Base-by-base conservation (phyloP, 2,113 vertebrate genomes). In the Petrocephalus zakoni region DNA sequence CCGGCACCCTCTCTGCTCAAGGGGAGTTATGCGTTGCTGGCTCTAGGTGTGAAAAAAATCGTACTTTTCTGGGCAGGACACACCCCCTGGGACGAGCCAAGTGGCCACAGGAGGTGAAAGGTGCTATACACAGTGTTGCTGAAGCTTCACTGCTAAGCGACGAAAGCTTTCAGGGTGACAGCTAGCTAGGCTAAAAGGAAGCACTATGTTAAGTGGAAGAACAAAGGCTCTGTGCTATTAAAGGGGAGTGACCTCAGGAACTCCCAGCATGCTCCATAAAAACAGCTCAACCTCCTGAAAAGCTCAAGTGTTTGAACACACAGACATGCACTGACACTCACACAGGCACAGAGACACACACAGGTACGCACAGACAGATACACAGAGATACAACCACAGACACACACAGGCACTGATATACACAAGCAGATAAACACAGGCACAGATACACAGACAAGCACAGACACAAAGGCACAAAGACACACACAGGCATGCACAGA, bases 381-480 rank as follows among this genome's bases (percentile, higher is more conserved):
- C 42, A n/a, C n/a, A 8, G 58, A 13, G 34, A 88, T 64, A 87
- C 85, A 86, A 21, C 49, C 64, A 10, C 87, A 88, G 49, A 61
- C 51, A 55, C 10, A 49, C 87, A 86, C n/a, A n/a, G n/a, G n/a
- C n/a, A n/a, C n/a, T n/a, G 81, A 88, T 11, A 81, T n/a, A n/a
- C n/a, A n/a, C n/a, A n/a, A n/a, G n/a, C 61, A 86, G 47, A 88
- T 17, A 90, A 75, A 84, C 53, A 52, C 84, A 87, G 7, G 83
- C 47, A 89, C 61, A 84, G 53, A 56, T 82, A 89, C 11, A 87
- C 72, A n/a, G n/a, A 64, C 84, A 87, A 13, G 83, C 47, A 89
- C 61, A 84, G 53, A 56, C 55, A 78, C 15, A 87, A n/a, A 25
- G 25, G 2, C 1, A 49, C 72, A 88, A 46, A 6, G 7, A 75